phyloP scores from a whole-genome alignment of 2,113 vertebrate genomes.

The Platysternon megacephalum region DNA sequence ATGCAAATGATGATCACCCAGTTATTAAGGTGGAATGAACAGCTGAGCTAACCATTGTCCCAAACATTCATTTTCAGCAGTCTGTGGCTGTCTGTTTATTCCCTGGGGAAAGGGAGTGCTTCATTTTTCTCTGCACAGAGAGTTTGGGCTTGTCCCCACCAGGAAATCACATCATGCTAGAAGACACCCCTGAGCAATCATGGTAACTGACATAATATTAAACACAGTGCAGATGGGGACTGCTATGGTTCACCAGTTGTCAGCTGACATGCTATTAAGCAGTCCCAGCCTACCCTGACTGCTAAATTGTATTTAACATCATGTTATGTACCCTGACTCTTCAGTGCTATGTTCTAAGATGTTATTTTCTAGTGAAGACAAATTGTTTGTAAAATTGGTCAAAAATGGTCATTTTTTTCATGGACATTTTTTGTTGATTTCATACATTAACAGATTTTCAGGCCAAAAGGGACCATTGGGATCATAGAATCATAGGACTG shows the following conservation, averaged over 20 bases:
- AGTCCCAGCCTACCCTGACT: background rate
- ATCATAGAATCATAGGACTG: no score
- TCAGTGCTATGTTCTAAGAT: background rate
- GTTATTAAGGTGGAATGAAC: background rate
- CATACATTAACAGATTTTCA: no score
- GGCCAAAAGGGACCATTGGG: no score
- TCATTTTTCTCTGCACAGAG: background rate
- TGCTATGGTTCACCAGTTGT: background rate
- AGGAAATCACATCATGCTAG: background rate
- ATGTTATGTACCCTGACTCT: background rate
- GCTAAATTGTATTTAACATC: background rate
- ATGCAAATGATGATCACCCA: fast-evolving
- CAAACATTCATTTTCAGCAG: background rate
- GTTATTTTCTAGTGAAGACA: background rate
- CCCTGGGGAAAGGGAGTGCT: background rate
- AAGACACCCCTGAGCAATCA: background rate
- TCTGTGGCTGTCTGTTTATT: fast-evolving
- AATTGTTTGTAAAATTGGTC: background rate
- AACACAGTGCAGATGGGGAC: background rate
- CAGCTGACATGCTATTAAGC: background rate
- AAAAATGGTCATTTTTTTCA: background rate
- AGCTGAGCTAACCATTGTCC: background rate
- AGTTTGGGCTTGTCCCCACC: background rate
- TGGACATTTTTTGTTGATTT: no score
- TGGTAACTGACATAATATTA: slow-evolving; percentile 7